A percentile compares a stretch with the other conserved stretches of the same genome.
Conservation (phyloP, 2,113 vertebrate genomes). For the Nyctibius bracteatus region DNA sequence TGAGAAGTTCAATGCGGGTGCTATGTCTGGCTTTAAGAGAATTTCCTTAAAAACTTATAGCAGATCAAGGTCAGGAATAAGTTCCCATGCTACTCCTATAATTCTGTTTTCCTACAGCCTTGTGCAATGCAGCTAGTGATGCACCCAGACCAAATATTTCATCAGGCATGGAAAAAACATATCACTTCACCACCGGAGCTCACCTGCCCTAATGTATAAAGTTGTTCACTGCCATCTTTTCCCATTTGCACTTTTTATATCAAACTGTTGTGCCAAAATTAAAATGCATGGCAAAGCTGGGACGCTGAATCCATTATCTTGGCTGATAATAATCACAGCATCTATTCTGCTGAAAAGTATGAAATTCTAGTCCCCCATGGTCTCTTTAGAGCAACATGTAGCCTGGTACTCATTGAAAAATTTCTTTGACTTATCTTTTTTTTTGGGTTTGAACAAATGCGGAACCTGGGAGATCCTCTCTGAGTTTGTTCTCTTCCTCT, state of each 20-base stretch:
- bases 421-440: not conserved
- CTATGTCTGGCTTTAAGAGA: not conserved
- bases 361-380: not conserved
- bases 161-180: not conserved
- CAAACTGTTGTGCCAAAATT: constrained; percentile 4
- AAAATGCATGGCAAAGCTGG: not conserved
- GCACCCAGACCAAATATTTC: not conserved
- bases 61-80: not conserved
- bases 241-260: not conserved
- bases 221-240: not conserved
- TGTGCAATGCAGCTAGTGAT: not conserved
- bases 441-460: not conserved
- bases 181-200: not conserved
- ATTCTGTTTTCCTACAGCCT: not conserved
- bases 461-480: constrained; percentile 29
- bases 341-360: not conserved
- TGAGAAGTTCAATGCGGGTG: not conserved
- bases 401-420: not conserved
- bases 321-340: not conserved
- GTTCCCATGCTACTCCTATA: not conserved
- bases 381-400: not conserved
- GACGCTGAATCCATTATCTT: not conserved
- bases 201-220: not conserved
- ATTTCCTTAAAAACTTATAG: not conserved
- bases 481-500: constrained; percentile 42